Base-by-base conservation (phyloP, 2,797 vertebrate genomes). In the Oreochromis mossambicus region DNA sequence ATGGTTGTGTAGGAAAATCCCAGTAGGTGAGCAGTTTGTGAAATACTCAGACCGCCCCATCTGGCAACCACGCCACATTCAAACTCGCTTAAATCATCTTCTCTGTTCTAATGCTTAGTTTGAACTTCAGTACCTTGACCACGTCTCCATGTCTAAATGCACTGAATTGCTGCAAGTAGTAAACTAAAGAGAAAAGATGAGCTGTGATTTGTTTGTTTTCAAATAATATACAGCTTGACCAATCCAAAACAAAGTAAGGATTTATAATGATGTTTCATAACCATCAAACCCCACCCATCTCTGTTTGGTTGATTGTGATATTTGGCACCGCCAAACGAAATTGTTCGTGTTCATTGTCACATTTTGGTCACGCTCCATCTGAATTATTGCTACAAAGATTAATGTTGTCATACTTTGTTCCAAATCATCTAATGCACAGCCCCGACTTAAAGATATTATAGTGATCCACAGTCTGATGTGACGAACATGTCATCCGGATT, bases 311-410 rank as follows among this genome's bases (percentile, higher is more conserved):
- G 54, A 52, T 54, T 77, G 80, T 77, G 54, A 17, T 50, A 26
- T 88, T 36, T 79, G 82, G 68, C 80, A 56, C 80, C 79, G 26
- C 43, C 80, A 80, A 70, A 58, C 7, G 78, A 50, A 83, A 78
- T 70, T 7, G 56, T 70, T 88, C 54, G 24, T 77, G 56, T 81
- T 76, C 43, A 48, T 70, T 58, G 55, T 83, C 80, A 52, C 56
- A 51, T 77, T 88, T 70, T 79, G 61, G 43, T 55, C 15, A 17
- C 19, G 11, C 52, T 86, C 78, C 82, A 63, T 87, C 61, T 66
- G 68, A 84, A 88, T 90, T 88, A 87, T 89, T 89, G 83, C 84
- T 41, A 41, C 76, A 78, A 21, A 83, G 63, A 77, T 51, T 48
- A 26, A 55, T 75, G 77, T 56, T 86, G 79, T 82, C 87, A 19